Evolutionary conservation across 2,113 vertebrate species (phyloP).

Genomic region (Oreotragus oreotragus): DNA sequence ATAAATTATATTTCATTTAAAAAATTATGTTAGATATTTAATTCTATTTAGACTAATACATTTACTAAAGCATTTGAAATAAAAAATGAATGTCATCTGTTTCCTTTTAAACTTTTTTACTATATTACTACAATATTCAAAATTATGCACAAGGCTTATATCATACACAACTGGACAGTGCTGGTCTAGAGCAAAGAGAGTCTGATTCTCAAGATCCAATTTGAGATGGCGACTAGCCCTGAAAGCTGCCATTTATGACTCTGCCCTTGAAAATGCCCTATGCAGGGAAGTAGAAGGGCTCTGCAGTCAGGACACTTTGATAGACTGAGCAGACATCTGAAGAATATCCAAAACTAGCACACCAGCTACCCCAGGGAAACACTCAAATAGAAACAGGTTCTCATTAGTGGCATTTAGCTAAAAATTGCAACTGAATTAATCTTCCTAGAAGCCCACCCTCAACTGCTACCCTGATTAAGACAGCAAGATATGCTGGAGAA

Average conservation of each 20-base stretch:
- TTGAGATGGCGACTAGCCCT: background rate
- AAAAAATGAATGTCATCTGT: background rate
- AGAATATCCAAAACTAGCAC: conserved; percentile 14
- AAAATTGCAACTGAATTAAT: background rate
- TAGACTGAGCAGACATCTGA: background rate
- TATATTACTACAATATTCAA: background rate
- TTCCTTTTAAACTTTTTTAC: background rate
- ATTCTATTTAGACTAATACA: background rate
- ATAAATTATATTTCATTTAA: background rate
- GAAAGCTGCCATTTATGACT: background rate
- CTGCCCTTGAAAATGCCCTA: background rate
- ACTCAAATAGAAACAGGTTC: conserved; percentile 30
- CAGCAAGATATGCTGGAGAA: background rate
- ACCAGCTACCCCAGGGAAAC: background rate
- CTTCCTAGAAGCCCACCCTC: background rate
- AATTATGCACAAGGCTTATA: background rate
- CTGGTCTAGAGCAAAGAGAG: background rate
- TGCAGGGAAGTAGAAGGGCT: background rate
- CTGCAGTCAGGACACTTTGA: background rate
- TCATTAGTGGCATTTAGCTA: background rate
- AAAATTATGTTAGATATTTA: background rate
- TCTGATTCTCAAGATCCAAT: background rate
- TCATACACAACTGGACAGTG: background rate
- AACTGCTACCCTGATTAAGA: background rate
- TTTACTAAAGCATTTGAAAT: background rate